Evolutionary conservation across 1,140 invertebrate genomes (phyloP), one percentile per base, ranked within the genome.

Genomic region (Phthorimaea operculella): DNA sequence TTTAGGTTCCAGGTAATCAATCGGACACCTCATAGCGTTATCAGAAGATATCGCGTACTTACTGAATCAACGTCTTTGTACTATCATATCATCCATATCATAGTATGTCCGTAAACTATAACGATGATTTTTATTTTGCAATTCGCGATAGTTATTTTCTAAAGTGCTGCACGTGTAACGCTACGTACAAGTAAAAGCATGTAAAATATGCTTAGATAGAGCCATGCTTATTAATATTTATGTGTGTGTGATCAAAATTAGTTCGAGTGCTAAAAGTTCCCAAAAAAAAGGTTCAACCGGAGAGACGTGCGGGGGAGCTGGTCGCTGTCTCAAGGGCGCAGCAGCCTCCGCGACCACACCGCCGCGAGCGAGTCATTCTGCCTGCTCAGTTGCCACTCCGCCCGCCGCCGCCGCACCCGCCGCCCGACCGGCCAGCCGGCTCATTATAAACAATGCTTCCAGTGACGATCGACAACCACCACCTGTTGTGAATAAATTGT

Each of bases 391-490:
- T 57, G 60, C 67, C 73, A 80, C 69, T 78, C 62, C 70, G 60
- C 64, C 68, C 48, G 69, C 59, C 67, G 66, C 53, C 65, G 59
- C 55, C 67, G 66, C 63, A 54, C 62, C 59, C 66, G 47, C 71
- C 76, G 76, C 65, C 59, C 8, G 42, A 15, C 47, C 54, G 36
- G 52, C 58, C 57, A 57, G 52, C 59, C 48, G 48, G 51, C 50
- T 47, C 44, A 48, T 62, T 64, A 68, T 74, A 79, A 79, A 77
- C 74, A 72, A 76, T 80, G 72, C 60, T 62, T 57, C 67, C 51
- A 64, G 69, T 58, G 64, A 58, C 60, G 65, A 79, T 63, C 68
- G 75, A 76, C 66, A 60, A 21, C 61, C 52, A 62, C 67, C 74
- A 79, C 67, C 74, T 73, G 76, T 72, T 72, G 62, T 81, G 69